phyloP scores from a whole-genome alignment of 2,888 invertebrate genomes.

The Octodonta nipae region DNA sequence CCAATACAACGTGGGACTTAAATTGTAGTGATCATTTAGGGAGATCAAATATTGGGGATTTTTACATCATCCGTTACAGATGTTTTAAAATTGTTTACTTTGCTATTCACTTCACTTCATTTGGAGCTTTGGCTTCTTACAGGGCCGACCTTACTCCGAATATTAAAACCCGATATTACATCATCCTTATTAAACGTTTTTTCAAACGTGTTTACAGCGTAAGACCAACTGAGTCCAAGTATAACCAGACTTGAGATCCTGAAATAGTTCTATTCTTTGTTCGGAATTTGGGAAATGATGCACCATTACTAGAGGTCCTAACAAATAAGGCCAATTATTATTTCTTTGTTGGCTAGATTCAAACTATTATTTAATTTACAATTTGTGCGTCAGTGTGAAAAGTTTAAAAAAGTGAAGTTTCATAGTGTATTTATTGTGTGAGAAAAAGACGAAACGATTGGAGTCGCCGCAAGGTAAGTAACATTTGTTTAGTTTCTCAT shows the following conservation, averaged over 20 bases:
- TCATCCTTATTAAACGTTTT: constrained; percentile 4
- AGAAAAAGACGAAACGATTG: no score
- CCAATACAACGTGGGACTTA: constrained; percentile 1
- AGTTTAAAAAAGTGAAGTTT: no score
- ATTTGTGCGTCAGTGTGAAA: no score
- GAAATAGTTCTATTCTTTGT: constrained; percentile 5
- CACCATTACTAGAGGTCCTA: constrained; percentile 2
- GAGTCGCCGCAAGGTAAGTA: no score
- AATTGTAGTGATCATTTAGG: constrained; percentile 3
- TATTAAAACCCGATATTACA: constrained; percentile 3
- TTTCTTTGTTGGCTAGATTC: no score
- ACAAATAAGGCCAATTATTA: no score
- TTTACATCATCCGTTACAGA: constrained; percentile 3
- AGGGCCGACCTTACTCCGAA: constrained; percentile 5
- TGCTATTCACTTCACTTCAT: constrained; percentile 5
- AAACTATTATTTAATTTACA: no score
- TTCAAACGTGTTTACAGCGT: constrained; percentile 7
- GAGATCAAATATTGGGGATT: background rate
- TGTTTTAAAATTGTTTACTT: constrained; percentile 6
- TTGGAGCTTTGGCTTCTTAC: constrained; percentile 6
- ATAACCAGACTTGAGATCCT: constrained; percentile 9
- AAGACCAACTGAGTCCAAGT: constrained; percentile 8
- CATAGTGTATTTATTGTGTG: no score
- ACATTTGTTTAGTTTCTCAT: no score
- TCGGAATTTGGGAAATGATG: background rate